phyloP scores from a whole-genome alignment of 2,797 vertebrate species.

The Alauda arvensis region DNA sequence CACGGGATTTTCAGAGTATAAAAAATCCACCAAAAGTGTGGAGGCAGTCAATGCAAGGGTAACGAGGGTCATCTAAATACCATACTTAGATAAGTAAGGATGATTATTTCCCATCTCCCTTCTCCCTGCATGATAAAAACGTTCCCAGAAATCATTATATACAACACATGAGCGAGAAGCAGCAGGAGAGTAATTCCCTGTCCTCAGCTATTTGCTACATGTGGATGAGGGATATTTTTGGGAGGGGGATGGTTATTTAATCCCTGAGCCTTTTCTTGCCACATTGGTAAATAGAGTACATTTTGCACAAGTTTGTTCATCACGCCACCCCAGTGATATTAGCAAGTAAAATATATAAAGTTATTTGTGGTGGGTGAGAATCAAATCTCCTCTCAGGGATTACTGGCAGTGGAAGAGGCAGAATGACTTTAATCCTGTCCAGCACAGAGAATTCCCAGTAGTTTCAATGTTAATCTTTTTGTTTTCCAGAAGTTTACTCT shows the following conservation, averaged over 20 bases:
- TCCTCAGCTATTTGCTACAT: neutral
- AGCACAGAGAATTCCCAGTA: slow-evolving; percentile 23
- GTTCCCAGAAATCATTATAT: slow-evolving; percentile 3
- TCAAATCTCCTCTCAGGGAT: slow-evolving; percentile 4
- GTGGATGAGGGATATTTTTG: neutral
- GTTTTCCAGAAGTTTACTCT: slow-evolving; percentile 40
- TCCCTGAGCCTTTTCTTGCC: neutral
- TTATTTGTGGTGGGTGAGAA: slow-evolving; percentile 2
- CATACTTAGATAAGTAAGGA: neutral
- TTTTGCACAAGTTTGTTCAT: neutral
- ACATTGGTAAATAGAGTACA: neutral
- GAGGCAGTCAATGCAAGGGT: neutral
- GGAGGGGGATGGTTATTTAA: neutral
- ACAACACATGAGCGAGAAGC: neutral
- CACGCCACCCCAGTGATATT: neutral
- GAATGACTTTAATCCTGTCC: slow-evolving; percentile 39
- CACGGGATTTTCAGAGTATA: neutral
- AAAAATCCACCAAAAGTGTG: neutral
- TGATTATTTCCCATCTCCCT: slow-evolving; percentile 29
- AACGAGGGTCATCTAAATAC: slow-evolving; percentile 20
- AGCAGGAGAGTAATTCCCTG: neutral
- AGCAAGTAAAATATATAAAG: slow-evolving; percentile 5
- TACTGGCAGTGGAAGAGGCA: slow-evolving; percentile 14
- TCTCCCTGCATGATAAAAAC: slow-evolving; percentile 19
- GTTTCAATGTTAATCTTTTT: neutral